Evolutionary conservation across 92 coral and sea anemone species (phyloP).

Genomic region (Zoanthus gigantus): DNA sequence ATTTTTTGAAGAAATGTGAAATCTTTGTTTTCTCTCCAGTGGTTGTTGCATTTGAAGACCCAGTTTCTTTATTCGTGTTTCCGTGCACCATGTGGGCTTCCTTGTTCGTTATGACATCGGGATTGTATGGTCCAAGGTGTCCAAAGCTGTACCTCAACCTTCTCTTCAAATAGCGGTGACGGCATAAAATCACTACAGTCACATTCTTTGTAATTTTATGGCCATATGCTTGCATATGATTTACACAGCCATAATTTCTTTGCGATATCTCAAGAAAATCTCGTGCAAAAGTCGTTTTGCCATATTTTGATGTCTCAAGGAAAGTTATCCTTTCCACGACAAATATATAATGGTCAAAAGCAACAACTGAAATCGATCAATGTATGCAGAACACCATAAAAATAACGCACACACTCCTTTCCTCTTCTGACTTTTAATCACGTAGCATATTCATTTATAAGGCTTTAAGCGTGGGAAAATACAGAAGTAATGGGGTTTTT

Average conservation of each 20-base stretch:
- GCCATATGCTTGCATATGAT: constrained; percentile 24
- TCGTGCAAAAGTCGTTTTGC: constrained; percentile 32
- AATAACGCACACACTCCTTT: constrained; percentile 25
- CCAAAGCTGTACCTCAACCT: constrained; percentile 53
- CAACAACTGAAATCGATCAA: constrained; percentile 37
- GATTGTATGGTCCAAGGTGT: constrained; percentile 61
- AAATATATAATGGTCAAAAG: constrained; percentile 26
- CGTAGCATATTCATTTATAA: constrained; percentile 1
- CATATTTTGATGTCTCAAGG: constrained; percentile 36
- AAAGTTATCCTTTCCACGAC: constrained; percentile 8
- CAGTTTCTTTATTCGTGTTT: constrained; percentile 51
- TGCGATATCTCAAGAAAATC: constrained; percentile 32
- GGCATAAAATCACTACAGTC: constrained; percentile 36
- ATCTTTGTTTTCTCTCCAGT: constrained; percentile 26
- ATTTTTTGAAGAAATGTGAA: constrained; percentile 39
- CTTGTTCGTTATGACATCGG: constrained; percentile 58
- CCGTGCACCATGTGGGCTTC: constrained; percentile 64
- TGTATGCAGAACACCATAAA: neutral
- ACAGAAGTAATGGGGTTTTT: neutral
- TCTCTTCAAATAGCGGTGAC: constrained; percentile 45
- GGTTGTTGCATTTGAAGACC: constrained; percentile 38
- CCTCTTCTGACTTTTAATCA: constrained; percentile 23
- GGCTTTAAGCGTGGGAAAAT: neutral
- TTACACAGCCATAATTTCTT: constrained; percentile 31
- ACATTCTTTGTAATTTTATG: constrained; percentile 20